phyloP scores from a whole-genome alignment of 1,140 invertebrate species.

The Calephelis virginiensis region DNA sequence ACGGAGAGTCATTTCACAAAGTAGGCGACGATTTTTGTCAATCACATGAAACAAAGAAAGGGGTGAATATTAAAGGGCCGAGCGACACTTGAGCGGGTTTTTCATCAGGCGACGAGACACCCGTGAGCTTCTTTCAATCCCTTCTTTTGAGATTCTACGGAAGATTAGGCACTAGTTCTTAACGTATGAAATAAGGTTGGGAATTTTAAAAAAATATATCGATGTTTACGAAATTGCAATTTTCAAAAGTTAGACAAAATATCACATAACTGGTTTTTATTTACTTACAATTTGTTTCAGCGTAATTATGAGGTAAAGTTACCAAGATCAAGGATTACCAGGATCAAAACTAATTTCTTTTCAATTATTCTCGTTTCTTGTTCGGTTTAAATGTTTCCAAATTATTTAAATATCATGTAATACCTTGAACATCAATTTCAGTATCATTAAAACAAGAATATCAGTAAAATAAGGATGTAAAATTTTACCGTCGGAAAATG shows the following conservation, averaged over 20 bases:
- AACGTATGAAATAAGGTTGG: constrained; percentile 36
- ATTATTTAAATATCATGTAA: too few species aligned
- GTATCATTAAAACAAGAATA: too few species aligned
- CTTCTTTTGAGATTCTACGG: constrained; percentile 71
- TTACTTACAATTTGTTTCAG: too few species aligned
- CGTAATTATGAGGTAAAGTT: too few species aligned
- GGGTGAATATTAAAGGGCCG: constrained; percentile 72
- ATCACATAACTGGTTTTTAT: too few species aligned
- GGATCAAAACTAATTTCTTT: too few species aligned
- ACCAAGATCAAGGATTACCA: too few species aligned
- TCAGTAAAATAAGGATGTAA: too few species aligned
- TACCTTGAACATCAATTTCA: too few species aligned
- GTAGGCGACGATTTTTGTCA: constrained; percentile 67
- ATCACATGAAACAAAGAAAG: constrained; percentile 63
- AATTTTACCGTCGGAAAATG: too few species aligned
- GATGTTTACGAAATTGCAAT: background rate
- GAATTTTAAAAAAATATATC: background rate
- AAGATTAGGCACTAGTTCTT: constrained; percentile 75
- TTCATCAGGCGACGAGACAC: constrained; percentile 66
- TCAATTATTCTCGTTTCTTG: too few species aligned
- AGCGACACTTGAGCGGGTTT: constrained; percentile 63
- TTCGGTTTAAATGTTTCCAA: too few species aligned
- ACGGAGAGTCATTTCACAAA: constrained; percentile 32
- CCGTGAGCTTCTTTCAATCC: constrained; percentile 61
- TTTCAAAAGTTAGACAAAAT: background rate